Evolutionary conservation across 2,113 vertebrate genomes (phyloP), one percentile per base, ranked within the genome.

Genomic region (Mus pahari): DNA sequence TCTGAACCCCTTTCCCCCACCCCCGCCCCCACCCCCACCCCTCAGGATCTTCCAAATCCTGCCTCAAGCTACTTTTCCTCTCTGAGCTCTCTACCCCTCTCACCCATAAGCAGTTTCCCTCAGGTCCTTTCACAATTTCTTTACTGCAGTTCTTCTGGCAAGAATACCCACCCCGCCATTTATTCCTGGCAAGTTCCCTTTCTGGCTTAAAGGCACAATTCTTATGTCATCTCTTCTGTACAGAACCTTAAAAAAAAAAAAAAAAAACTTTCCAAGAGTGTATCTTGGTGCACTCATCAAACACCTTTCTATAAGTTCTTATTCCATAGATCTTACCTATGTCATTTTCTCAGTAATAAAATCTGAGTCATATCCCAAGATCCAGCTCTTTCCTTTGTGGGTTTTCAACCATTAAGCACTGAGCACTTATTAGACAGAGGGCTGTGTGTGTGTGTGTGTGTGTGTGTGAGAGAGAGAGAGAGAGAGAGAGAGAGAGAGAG

Each of bases 111-210:
- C 3, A 6, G 36, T 31, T 70, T 55, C 68, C 62, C 64, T 70
- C 0, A 1, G 4, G 12, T 11, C 19, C 62, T 77, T 64, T 19
- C 22, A 3, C 7, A 5, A 36, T 62, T 82, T 36, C 53, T 8
- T 58, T 50, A 77, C 0, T 16, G 70, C 0, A 1, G 3, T 20
- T n/a, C 22, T 28, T 60, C 28, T 31, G n/a, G 71, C 58, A 39
- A 39, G 66, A 64, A 2, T 20, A 1, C 42, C 16, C 0, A 3
- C 17, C 42, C 14, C 28, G 4, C 2, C 39, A 1, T 60, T 42
- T 75, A 7, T 42, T 74, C 82, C 66, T 33, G 26, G 60, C 4
- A 36, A 77, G n/a, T 36, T 39, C 16, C n/a, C 50, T 50, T 28
- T 71, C 4, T 0, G 13, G 6, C 39, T 36, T 53, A 31, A 42